phyloP scores from a whole-genome alignment of 1,140 invertebrate genomes.

The Drosophila sp. region DNA sequence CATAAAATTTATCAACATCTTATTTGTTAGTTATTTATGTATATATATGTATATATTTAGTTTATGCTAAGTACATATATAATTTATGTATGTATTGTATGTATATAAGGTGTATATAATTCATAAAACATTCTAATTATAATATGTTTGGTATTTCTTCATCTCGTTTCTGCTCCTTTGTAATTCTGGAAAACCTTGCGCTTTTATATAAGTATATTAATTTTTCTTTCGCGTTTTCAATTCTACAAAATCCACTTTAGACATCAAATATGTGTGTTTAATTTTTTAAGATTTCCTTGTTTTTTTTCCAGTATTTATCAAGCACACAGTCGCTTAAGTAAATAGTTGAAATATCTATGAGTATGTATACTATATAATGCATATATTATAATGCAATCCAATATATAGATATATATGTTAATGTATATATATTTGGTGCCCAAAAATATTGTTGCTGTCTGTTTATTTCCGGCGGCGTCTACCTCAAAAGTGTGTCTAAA shows the following conservation, averaged over 20 bases:
- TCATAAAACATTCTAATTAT: conserved; percentile 78
- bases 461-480: conserved; percentile 25
- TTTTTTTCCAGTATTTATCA: neutral
- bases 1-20: conserved; percentile 80
- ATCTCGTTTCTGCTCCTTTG: conserved; percentile 16
- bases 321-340: conserved; percentile 14
- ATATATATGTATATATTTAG: conserved; percentile 27
- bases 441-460: conserved; percentile 79
- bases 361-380: conserved; percentile 20
- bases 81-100: conserved; percentile 47
- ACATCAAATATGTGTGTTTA: conserved; percentile 3
- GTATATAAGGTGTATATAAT: conserved; percentile 78
- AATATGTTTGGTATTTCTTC: conserved; percentile 51
- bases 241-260: conserved; percentile 6
- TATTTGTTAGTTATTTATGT: conserved; percentile 47
- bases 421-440: conserved; percentile 75
- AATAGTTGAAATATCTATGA: conserved; percentile 14
- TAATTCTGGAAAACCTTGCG: conserved; percentile 61
- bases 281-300: neutral
- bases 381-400: conserved; percentile 28
- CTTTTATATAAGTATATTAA: conserved; percentile 1
- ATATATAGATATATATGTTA: conserved; percentile 41
- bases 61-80: conserved; percentile 28
- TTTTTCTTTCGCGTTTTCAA: neutral
- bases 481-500: conserved; percentile 50